Conservation (phyloP, 2,888 invertebrate species). For the Tuberolachnus salignus region DNA sequence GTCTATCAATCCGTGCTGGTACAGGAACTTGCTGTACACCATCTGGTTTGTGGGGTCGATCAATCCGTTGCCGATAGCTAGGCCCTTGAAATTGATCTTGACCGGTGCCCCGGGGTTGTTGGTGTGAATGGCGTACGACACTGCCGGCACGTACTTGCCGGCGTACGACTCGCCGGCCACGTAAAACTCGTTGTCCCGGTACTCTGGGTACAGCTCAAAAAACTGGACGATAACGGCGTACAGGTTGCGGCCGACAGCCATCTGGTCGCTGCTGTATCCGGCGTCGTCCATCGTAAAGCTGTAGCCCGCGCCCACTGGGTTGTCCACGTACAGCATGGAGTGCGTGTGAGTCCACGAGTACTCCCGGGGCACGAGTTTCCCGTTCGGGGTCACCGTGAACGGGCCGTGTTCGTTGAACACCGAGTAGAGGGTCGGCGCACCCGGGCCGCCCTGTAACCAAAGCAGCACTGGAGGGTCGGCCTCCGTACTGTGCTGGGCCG, state of each 20-base stretch:
- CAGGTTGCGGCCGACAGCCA: slow-evolving; percentile 79
- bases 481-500: slow-evolving; percentile 62
- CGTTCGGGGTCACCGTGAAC: slow-evolving; percentile 57
- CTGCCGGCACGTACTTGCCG: slow-evolving; percentile 80
- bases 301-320: slow-evolving; percentile 90
- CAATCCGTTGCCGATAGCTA: slow-evolving; percentile 80
- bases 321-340: slow-evolving; percentile 86
- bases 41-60: slow-evolving; percentile 80
- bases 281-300: slow-evolving; percentile 80
- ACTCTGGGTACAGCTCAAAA: slow-evolving; percentile 79
- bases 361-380: slow-evolving; percentile 65
- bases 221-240: slow-evolving; percentile 80
- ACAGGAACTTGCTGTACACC: slow-evolving; percentile 78
- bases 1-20: slow-evolving; percentile 69
- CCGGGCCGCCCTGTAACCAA: slow-evolving; percentile 70
- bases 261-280: slow-evolving; percentile 81
- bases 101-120: slow-evolving; percentile 68
- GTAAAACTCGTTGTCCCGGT: slow-evolving; percentile 78
- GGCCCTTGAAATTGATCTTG: slow-evolving; percentile 74
- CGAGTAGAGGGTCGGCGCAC: slow-evolving; percentile 67
- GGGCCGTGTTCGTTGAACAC: slow-evolving; percentile 71
- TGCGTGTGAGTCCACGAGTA: slow-evolving; percentile 82
- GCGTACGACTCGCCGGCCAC: slow-evolving; percentile 90
- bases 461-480: slow-evolving; percentile 65
- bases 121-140: slow-evolving; percentile 73